Evolutionary conservation across 2,797 vertebrate species (phyloP), one percentile per base, ranked within the genome.

Genomic region (Rhinoraja longicauda): DNA sequence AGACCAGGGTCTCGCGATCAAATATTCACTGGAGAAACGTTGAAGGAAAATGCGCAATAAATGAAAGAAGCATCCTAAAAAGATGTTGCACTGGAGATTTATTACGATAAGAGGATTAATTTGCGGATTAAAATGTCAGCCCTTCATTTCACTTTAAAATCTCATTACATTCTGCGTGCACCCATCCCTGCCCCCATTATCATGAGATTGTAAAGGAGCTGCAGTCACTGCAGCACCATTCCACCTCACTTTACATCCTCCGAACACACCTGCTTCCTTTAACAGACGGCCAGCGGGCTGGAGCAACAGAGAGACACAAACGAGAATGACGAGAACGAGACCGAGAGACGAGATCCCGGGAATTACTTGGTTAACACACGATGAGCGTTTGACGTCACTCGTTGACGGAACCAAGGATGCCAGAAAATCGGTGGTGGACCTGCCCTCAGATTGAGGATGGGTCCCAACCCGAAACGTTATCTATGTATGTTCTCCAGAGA

Each of bases 111-210:
- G 59, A n/a, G 82, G 82, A 62, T 86, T 86, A 59, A 86, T 62
- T 86, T 86, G 82, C 82, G 1, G 82, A 57, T 86, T 86, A 86
- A 86, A 86, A 86, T 86, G 82, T 62, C 82, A 86, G 82, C 57
- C 26, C 59, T 62, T 59, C 12, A 29, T 15, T 15, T 29, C 57
- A 53, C 57, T 59, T 86, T 86, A 62, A 86, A 86, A 86, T 17
- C 82, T 86, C 82, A 57, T 86, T 86, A 86, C 82, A 62, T 59
- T 86, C n/a, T 86, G 82, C 82, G 86, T 62, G n/a, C 59, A 29
- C 4, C 13, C 59, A 17, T 86, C 82, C 82, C 29, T n/a, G 12
- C n/a, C 57, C 57, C 26, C 82, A 32, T 86, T 62, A n/a, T 62
- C 29, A 86, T 29, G 82, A 86, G 57, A 86, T 32, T 82, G 26